Evolutionary conservation across 2,113 vertebrate genomes (phyloP), one percentile per base, ranked within the genome.

Genomic region (Lycaon pictus): DNA sequence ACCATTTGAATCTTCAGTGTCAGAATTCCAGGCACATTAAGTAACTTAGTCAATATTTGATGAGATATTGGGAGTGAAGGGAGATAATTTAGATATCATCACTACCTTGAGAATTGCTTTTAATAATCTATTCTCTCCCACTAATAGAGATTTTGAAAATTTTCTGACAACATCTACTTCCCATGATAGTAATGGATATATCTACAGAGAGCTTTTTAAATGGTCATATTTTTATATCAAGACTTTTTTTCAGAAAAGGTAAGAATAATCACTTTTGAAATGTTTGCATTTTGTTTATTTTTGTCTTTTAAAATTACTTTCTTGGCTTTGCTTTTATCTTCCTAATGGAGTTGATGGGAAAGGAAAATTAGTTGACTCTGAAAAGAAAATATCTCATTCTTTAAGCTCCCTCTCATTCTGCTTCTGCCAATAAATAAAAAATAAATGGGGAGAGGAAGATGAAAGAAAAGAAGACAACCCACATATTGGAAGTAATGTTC

Each of bases 251-350:
- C 43, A 43, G 43, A 88, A 22, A 79, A 96, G 22, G 82, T 86
- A 91, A 93, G 69, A 90, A 71, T 74, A 65, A n/a, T 69, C 11
- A 8, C 17, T 82, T 97, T 87, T 63, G 48, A 97, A 93, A 89
- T 56, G 23, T 58, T 82, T 76, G 60, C 60, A 22, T 84, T 92
- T 97, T 89, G 7, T 56, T 93, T 82, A 67, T 72, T 87, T 95
- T 97, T 63, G 74, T 60, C 35, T 92, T 84, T 92, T 96, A 29
- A 51, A 95, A 83, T 90, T 51, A 79, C 35, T 90, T 16, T 67
- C 67, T 53, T 80, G 12, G 23, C 29, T 96, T 93, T 93, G 65
- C 81, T 91, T 95, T 79, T 87, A 83, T 96, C 51, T 94, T 87
- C 67, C 48, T 83, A 25, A 32, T 92, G 32, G 19, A 92, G 7